Conservation (phyloP, 2,797 vertebrate species). For the Muraenolepis orangiensis region DNA sequence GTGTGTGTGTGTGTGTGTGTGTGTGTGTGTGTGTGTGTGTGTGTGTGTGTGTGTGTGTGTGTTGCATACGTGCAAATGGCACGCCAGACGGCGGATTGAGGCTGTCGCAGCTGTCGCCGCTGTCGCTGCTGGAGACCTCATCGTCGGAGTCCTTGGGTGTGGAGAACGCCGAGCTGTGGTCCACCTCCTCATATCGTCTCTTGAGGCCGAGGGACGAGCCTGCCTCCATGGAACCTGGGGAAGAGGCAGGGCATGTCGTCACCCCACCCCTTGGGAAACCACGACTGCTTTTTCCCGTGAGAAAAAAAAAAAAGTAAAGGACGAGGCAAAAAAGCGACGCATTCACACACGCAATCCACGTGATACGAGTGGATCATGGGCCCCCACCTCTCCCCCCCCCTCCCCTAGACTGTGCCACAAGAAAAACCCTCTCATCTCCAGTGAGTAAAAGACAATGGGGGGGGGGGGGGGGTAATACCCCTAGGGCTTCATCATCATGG, state of each 20-base stretch:
- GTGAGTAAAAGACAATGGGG: background rate
- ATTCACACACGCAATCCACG: background rate
- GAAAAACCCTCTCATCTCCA: background rate
- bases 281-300: too few relatives aligned
- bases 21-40: background rate
- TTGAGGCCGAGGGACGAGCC: slow-evolving; percentile 83
- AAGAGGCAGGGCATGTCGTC: slow-evolving; percentile 30
- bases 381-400: too few relatives aligned
- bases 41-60: background rate
- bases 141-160: slow-evolving; percentile 86
- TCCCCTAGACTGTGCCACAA: too few relatives aligned
- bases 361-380: background rate
- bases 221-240: slow-evolving; percentile 87
- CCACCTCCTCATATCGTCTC: slow-evolving; percentile 91
- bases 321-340: too few relatives aligned
- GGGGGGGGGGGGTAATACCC: background rate
- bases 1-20: background rate
- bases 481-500: background rate
- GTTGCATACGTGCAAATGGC: slow-evolving; percentile 83
- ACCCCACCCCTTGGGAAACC: background rate
- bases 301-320: background rate
- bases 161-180: slow-evolving; percentile 84
- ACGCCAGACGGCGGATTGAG: slow-evolving; percentile 84
- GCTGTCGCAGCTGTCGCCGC: slow-evolving; percentile 94
- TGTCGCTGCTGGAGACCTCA: slow-evolving; percentile 94